Evolutionary conservation across 2,113 vertebrate genomes (phyloP).

Genomic region (Trinectes maculatus): DNA sequence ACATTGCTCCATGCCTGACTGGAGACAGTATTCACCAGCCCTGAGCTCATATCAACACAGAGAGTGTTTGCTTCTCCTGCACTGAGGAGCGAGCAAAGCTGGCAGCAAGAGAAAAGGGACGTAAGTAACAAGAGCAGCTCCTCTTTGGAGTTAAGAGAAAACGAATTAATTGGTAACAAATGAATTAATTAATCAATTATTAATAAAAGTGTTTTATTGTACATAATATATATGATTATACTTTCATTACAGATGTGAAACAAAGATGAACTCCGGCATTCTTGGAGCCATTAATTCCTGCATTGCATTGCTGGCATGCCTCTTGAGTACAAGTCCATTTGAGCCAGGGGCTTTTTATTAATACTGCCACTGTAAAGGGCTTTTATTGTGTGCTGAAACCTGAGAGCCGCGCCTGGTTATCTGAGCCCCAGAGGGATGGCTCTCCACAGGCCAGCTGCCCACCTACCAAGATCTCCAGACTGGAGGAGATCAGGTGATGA

Average conservation of each 20-base stretch:
- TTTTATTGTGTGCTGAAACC: conserved; percentile 63
- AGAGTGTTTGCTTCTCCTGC: conserved; percentile 33
- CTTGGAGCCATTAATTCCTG: conserved; percentile 11
- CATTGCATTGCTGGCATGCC: conserved; percentile 36
- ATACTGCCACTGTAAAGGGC: conserved; percentile 40
- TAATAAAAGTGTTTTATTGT: too few relatives aligned
- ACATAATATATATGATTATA: too few relatives aligned
- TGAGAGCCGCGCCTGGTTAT: conserved; percentile 59
- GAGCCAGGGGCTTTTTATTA: conserved; percentile 48
- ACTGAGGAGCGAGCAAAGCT: conserved; percentile 16
- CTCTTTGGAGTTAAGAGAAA: neutral
- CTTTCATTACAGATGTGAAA: conserved; percentile 26
- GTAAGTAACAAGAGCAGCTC: conserved; percentile 38
- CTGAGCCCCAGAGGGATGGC: conserved; percentile 55
- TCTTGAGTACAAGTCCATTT: conserved; percentile 21
- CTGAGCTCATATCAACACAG: conserved; percentile 56
- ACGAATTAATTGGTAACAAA: too few relatives aligned
- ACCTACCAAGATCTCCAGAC: conserved; percentile 46
- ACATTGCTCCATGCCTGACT: conserved; percentile 69
- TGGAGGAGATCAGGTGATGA: conserved; percentile 77
- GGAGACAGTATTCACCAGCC: conserved; percentile 77
- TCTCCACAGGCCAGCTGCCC: conserved; percentile 65
- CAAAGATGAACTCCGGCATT: conserved; percentile 30
- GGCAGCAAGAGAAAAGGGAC: conserved; percentile 18
- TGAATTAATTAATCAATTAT: too few relatives aligned